phyloP scores from a whole-genome alignment of 2,113 vertebrate genomes.

The Saguinus midas region DNA sequence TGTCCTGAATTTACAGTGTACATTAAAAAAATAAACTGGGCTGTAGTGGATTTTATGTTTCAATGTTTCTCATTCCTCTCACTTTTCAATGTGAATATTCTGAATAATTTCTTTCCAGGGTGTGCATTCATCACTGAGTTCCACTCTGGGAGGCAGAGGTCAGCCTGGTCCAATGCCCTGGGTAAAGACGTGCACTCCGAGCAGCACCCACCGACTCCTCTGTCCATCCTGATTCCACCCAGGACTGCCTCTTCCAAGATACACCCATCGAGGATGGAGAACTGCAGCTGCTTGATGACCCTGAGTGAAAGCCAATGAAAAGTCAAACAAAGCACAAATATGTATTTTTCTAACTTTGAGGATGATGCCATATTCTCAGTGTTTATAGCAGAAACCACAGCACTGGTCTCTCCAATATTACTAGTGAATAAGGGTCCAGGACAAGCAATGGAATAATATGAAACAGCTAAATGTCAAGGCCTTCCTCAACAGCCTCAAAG shows the following conservation, averaged over 20 bases:
- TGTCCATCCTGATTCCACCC: not conserved
- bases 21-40: not conserved
- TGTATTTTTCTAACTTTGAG: not conserved
- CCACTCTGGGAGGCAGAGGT: not conserved
- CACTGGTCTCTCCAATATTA: not conserved
- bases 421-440: not conserved
- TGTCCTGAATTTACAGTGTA: not conserved
- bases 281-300: not conserved
- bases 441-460: not conserved
- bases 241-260: not conserved
- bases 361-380: not conserved
- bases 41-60: not conserved
- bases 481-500: not conserved
- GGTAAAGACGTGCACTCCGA: rapidly evolving
- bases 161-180: not conserved
- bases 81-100: not conserved
- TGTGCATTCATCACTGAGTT: not conserved
- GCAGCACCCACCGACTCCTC: not conserved
- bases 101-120: not conserved
- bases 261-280: not conserved
- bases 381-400: not conserved
- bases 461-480: not conserved
- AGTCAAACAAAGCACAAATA: not conserved
- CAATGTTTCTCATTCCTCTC: not conserved
- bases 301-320: not conserved